These are phyloP conservation scores for Desoria tigrina DNA, from an alignment of 2,888 invertebrate species.

Conservation along the genomic window DNA sequence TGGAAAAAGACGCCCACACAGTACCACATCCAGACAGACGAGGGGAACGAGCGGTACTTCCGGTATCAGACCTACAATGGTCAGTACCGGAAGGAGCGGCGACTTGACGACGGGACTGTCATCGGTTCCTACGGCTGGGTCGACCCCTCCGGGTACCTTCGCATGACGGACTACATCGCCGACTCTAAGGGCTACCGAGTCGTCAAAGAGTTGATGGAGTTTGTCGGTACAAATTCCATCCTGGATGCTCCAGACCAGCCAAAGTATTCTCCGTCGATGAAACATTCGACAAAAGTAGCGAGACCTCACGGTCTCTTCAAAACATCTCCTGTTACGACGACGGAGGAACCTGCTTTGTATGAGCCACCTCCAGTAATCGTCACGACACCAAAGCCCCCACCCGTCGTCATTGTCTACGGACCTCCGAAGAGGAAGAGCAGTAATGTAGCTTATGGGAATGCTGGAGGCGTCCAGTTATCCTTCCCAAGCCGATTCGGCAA, in stretches of 20 bases:
- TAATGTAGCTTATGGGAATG: background rate
- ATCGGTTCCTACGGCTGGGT: constrained; percentile 88
- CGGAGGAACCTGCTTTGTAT: background rate
- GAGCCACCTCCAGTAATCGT: constrained; percentile 7
- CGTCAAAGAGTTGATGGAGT: constrained; percentile 48
- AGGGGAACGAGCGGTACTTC: constrained; percentile 87
- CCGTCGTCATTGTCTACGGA: constrained; percentile 14
- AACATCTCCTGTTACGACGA: background rate
- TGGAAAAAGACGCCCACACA: constrained; percentile 62
- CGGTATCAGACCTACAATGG: constrained; percentile 85
- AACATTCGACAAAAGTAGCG: constrained; percentile 35
- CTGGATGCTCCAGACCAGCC: constrained; percentile 24
- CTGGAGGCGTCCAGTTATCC: background rate
- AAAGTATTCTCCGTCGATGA: constrained; percentile 32
- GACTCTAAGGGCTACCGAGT: constrained; percentile 41
- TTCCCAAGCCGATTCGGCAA: constrained; percentile 4
- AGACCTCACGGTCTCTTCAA: constrained; percentile 33
- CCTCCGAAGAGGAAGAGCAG: background rate
- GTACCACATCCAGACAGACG: constrained; percentile 90
- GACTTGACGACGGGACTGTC: constrained; percentile 72
- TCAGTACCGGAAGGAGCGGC: constrained; percentile 83
- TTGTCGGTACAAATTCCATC: constrained; percentile 50
- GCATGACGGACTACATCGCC: constrained; percentile 84
- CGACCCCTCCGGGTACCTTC: constrained; percentile 75
- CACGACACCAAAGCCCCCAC: constrained; percentile 1